Conservation (phyloP, 30 jellyfish, hydroid and myxozoan species). For the Hydractinia echinata region DNA sequence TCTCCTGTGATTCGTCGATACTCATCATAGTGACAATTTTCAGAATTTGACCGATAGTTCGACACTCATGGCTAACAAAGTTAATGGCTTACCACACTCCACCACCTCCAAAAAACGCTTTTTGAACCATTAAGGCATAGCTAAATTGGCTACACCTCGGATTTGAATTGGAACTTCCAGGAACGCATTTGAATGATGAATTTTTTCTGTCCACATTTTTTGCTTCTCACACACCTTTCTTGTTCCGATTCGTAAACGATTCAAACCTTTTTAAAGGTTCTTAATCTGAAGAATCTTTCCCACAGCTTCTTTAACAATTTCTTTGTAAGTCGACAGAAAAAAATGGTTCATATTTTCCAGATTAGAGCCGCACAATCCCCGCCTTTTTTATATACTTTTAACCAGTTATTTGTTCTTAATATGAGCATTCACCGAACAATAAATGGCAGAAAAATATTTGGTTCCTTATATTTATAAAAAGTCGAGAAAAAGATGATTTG, state of each 20-base stretch:
- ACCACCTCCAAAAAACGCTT: slow-evolving; percentile 42
- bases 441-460: too few species aligned
- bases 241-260: background rate
- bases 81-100: slow-evolving; percentile 9
- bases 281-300: background rate
- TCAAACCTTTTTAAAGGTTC: background rate
- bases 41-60: slow-evolving; percentile 24
- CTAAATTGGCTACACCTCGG: slow-evolving; percentile 32
- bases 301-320: background rate
- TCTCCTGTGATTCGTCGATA: background rate
- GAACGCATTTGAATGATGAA: slow-evolving; percentile 49
- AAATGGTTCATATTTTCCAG: too few species aligned
- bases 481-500: too few species aligned
- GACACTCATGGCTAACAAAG: slow-evolving; percentile 4
- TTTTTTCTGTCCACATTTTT: slow-evolving; percentile 23
- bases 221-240: background rate
- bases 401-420: too few species aligned
- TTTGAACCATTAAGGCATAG: slow-evolving; percentile 28
- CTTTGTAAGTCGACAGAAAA: background rate
- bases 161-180: slow-evolving; percentile 59
- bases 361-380: too few species aligned
- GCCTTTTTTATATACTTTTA: too few species aligned
- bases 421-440: too few species aligned
- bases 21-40: slow-evolving; percentile 20
- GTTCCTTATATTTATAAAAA: too few species aligned